Evolutionary conservation across 2,797 vertebrate genomes (phyloP).

Genomic region (Acanthurus leucopareius): DNA sequence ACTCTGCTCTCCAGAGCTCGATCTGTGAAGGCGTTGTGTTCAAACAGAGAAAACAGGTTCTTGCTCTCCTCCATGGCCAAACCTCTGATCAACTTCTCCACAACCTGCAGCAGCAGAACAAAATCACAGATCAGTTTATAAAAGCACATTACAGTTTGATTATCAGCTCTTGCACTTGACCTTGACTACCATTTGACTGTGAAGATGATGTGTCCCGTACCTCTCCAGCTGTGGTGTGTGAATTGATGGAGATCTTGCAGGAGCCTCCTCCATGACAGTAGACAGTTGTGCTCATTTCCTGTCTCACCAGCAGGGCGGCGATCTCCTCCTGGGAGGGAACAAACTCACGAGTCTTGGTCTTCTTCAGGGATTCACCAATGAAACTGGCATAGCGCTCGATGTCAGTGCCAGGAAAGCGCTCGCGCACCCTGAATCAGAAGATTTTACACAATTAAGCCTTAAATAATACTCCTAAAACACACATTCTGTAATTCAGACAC

Average conservation of each 20-base stretch:
- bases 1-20: conserved; percentile 92
- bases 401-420: conserved; percentile 90
- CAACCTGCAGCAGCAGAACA: conserved; percentile 84
- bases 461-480: neutral
- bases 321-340: conserved; percentile 96
- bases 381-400: conserved; percentile 92
- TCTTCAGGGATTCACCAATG: conserved; percentile 92
- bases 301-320: conserved; percentile 90
- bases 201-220: conserved; percentile 64
- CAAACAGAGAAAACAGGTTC: conserved; percentile 95
- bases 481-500: neutral
- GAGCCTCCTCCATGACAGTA: conserved; percentile 96
- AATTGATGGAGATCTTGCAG: conserved; percentile 97
- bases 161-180: neutral
- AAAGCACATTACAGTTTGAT: neutral
- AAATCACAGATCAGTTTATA: neutral
- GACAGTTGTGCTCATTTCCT: conserved; percentile 95
- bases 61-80: conserved; percentile 95
- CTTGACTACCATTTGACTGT: neutral
- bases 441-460: neutral
- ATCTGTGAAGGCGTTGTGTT: conserved; percentile 89
- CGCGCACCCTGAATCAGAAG: conserved; percentile 85
- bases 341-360: conserved; percentile 92
- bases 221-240: conserved; percentile 96
- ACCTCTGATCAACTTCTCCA: conserved; percentile 95